Evolutionary conservation across 2,888 invertebrate species (phyloP), one percentile per base, ranked within the genome.

Genomic region (Myopa tessellatipennis): DNA sequence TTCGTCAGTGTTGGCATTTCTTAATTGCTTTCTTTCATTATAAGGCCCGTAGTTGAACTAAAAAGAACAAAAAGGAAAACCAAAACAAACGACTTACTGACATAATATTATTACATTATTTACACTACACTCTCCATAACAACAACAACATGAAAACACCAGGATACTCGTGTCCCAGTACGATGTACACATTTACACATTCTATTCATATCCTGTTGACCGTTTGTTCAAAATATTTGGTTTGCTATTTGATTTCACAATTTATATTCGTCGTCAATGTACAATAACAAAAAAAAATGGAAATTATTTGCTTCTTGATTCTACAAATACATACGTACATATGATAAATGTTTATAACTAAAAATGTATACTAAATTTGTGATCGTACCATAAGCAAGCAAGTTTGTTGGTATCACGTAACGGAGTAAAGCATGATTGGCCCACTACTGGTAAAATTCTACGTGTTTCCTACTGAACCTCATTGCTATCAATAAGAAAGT

Each of bases 401-500:
- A 69, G 55, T 67, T 45, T 55, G 26, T 68, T 58, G 58, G n/a
- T 34, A 55, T 71, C 6, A 69, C 16, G 16, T 52, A 74, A 80
- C 82, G 86, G 85, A 87, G 87, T 83, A 84, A 83, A 87, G 88
- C 88, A 88, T 88, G 88, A 87, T 88, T 88, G 88, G 88, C 88
- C 88, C 88, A 88, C 88, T 88, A 88, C 88, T 88, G 88, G 88
- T 88, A 87, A 87, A 85, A 82, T 80, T 77, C 79, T 80, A 26
- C 60, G 45, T 75, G 60, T 68, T 75, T 45, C 45, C 58, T 60
- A 69, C 60, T 68, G 69, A 40, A 75, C 52, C 8, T 75, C 75
- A 75, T 68, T 55, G 74, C 45, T 18, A 69, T 75, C 58, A 52
- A 38, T 60, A 26, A 70, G 16, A 26, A 73, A 36, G 14, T 45